Evolutionary conservation across 2,113 vertebrate genomes (phyloP), one percentile per base, ranked within the genome.

Genomic region (Rhineura floridana): DNA sequence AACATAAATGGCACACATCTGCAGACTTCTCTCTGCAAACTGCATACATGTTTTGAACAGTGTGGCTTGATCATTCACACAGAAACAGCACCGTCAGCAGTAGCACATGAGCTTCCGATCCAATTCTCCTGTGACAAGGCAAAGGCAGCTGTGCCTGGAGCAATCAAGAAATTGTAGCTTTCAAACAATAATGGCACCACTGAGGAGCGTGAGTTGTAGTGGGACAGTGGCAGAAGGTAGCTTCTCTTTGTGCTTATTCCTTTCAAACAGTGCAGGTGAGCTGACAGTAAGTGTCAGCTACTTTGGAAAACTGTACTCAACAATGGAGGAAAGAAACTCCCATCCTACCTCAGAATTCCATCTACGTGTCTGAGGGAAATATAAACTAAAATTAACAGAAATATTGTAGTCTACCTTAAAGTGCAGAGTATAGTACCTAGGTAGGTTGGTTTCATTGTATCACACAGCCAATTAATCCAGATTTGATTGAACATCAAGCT

Each of bases 381-480:
- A 12, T n/a, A 11, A n/a, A 69, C 44, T 69, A 44, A 62, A 44
- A 86, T 91, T 85, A 87, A 93, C 93, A 52, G 42, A 87, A 92
- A 88, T 81, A 84, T 70, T 91, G 91, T 62, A 80, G 90, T 95
- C 94, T 94, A 86, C 89, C 84, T 91, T 85, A 93, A 88, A 46
- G 83, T 95, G 90, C 87, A 94, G 89, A 89, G 46, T 90, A 44
- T 52, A 76, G 70, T 91, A 63, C 69, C 17, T 46, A 3, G 46
- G 82, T 92, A 90, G 92, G 89, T 95, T 92, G 95, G 94, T 96
- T 94, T 90, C 94, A 92, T 95, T 93, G 88, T 91, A 95, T 96
- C 92, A 93, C 86, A 90, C 88, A 88, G 88, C 65, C 91, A 96
- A 96, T 97, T 96, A 97, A 97, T 97, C 96, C 97, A 95, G 93